Conservation (phyloP, 2,113 vertebrate genomes). For the Saccopteryx bilineata region DNA sequence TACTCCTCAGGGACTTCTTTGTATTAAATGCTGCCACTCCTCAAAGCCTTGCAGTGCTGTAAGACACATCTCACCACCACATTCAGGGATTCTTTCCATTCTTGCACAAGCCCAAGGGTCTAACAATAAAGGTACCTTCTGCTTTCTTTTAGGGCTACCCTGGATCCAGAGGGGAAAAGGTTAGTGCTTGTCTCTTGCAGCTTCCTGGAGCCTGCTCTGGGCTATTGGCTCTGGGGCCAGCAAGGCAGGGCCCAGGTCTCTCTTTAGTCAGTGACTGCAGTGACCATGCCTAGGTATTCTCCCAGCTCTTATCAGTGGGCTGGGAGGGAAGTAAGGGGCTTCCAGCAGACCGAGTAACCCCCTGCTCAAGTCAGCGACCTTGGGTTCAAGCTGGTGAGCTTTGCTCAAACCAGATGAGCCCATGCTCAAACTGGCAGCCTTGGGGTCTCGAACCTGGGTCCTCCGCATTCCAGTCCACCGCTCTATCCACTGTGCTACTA, state of each 20-base stretch:
- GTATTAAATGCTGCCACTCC: neutral
- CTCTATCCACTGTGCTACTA: too few species aligned
- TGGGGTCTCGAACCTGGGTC: too few species aligned
- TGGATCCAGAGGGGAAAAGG: constrained; percentile 98
- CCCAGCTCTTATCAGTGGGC: neutral
- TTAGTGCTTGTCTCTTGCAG: constrained; percentile 84
- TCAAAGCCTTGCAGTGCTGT: neutral
- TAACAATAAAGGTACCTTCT: constrained; percentile 70
- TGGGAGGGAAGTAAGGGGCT: neutral
- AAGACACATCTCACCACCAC: neutral
- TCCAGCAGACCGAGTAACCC: too few species aligned
- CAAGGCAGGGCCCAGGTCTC: neutral
- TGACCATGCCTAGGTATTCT: neutral
- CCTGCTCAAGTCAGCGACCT: too few species aligned
- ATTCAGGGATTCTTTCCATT: neutral
- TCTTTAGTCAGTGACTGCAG: neutral
- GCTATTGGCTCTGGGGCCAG: neutral
- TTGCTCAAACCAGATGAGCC: too few species aligned
- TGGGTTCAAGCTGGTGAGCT: too few species aligned
- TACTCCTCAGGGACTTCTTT: neutral
- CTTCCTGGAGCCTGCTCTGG: neutral
- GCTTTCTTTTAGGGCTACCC: constrained; percentile 93
- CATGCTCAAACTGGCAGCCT: too few species aligned
- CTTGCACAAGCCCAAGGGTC: neutral
- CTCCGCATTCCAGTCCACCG: too few species aligned